Conservation (phyloP, 1,140 invertebrate genomes). For the Pachypeltis micranthus region DNA sequence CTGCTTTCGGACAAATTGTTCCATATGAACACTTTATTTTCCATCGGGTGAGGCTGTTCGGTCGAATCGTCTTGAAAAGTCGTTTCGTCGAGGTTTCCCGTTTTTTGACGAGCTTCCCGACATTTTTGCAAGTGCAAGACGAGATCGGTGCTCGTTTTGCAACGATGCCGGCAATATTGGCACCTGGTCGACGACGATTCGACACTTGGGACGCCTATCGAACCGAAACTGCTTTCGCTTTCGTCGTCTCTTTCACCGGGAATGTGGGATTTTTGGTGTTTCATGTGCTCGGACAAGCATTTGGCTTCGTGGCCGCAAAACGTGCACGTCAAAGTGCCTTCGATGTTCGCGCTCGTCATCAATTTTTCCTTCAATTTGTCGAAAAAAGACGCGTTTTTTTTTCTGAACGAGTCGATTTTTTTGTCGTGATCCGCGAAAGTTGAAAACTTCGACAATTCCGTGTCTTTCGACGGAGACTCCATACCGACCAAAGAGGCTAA, state of each 20-base stretch:
- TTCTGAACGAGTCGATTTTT: conserved; percentile 38
- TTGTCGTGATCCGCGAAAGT: conserved; percentile 34
- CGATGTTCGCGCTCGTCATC: conserved; percentile 37
- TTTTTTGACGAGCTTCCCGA: conserved; percentile 28
- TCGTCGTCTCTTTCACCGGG: conserved; percentile 33
- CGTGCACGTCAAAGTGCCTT: conserved; percentile 24
- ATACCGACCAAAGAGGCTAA: conserved; percentile 38
- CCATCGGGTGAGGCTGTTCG: conserved; percentile 51
- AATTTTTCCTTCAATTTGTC: conserved; percentile 67
- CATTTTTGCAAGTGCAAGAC: conserved; percentile 59
- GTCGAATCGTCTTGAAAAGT: conserved; percentile 31
- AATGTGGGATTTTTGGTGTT: conserved; percentile 48
- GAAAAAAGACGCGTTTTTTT: conserved; percentile 67
- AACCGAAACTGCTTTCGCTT: conserved; percentile 37
- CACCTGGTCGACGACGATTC: conserved; percentile 53
- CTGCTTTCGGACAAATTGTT: conserved; percentile 40
- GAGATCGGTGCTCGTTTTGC: conserved; percentile 67
- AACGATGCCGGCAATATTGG: conserved; percentile 69
- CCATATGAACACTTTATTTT: conserved; percentile 65
- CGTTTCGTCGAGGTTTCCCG: conserved; percentile 30
- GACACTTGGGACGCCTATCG: conserved; percentile 17
- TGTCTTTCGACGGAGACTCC: conserved; percentile 24
- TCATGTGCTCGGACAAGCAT: conserved; percentile 65
- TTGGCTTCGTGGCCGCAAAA: conserved; percentile 68
- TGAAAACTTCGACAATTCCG: conserved; percentile 2